Base-by-base conservation (phyloP, 2,113 vertebrate species). In the Perca schrenkii region DNA sequence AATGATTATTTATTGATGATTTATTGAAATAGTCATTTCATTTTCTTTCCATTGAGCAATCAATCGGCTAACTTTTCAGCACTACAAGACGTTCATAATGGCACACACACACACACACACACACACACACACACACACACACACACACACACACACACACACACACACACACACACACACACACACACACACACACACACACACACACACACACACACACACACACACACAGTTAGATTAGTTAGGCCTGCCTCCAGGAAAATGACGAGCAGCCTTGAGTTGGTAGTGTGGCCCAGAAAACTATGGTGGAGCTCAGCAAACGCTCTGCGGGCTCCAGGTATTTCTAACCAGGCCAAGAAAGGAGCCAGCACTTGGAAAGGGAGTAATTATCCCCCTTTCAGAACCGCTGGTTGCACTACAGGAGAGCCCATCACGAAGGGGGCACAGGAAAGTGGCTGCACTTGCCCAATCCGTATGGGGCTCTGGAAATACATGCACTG, bases 331-430 rank as follows among this genome's bases (percentile, higher is more conserved):
- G 83, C 83, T 82, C 81, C 80, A 92, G 90, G 90, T 92, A 89
- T 90, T 86, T 85, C 61, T 36, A 80, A 85, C 87, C 89, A 78
- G 87, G 71, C 65, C 68, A 67, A 84, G 77, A 80, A 88, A 79
- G 53, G 68, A 83, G 62, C 74, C 70, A 63, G 86, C 25, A 53
- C 83, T 74, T 34, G 73, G 77, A 85, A 85, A 31, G 81, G 67
- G 83, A 91, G 89, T 89, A 89, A 92, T 93, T 92, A 93, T 86
- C 50, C 54, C 76, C 85, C 88, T 92, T 93, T 92, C 91, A 93
- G 81, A 85, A 88, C 82, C 87, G 56, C 87, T 73, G 88, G 82
- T 85, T 25, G 74, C 81, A 66, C 87, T 79, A 79, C 82, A 79
- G 89, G 84, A 92, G 91, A 82, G 74, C 82, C 84, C 77, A 72